These are phyloP conservation scores for Tolypeutes matacus DNA, from an alignment of 2,797 vertebrate species.

Conservation along the genomic window DNA sequence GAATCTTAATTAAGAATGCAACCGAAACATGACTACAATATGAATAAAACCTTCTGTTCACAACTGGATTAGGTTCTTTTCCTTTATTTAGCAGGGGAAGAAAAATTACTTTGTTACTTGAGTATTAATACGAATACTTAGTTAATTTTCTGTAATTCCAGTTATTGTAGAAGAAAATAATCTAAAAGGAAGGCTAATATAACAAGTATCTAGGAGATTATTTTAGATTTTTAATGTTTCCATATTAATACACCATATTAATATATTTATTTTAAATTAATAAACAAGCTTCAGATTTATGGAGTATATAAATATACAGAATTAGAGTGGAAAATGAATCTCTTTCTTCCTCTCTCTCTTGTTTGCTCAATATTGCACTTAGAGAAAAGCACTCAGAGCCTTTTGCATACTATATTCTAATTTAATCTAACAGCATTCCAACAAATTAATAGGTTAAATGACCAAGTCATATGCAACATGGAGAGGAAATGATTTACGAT, in stretches of 20 bases:
- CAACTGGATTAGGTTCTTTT: neutral
- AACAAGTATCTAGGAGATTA: neutral
- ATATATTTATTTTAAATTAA: constrained; percentile 6
- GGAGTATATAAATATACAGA: neutral
- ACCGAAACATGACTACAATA: neutral
- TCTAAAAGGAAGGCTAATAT: neutral
- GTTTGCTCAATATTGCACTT: neutral
- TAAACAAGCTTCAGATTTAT: neutral
- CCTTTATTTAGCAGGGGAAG: neutral
- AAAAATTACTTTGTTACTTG: constrained; percentile 36
- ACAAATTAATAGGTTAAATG: neutral
- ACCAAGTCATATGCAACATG: neutral
- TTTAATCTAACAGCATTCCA: neutral
- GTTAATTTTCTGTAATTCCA: neutral
- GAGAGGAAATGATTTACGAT: neutral
- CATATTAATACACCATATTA: neutral
- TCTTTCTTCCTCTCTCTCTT: neutral
- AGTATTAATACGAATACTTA: constrained; percentile 32
- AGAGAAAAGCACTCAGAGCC: neutral
- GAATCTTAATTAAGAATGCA: constrained; percentile 8
- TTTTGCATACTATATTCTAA: neutral
- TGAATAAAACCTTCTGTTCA: neutral
- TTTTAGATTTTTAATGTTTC: neutral
- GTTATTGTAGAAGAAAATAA: neutral
- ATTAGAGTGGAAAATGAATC: neutral